These are phyloP conservation scores for Pavo muticus DNA, from an alignment of 2,113 vertebrate species.

Conservation along the genomic window DNA sequence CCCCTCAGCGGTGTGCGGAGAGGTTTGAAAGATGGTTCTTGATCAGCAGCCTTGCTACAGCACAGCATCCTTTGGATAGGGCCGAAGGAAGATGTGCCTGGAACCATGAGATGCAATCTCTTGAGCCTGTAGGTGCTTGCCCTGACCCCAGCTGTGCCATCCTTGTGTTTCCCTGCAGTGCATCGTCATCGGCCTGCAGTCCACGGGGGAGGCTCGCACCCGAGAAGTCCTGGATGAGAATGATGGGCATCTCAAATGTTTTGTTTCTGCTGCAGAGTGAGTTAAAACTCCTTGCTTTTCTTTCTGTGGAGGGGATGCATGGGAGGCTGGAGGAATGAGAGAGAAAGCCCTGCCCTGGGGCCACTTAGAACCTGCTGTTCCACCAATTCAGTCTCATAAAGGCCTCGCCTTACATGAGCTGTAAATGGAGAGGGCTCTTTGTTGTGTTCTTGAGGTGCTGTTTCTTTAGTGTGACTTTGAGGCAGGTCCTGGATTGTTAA, in stretches of 20 bases:
- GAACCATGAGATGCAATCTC: neutral
- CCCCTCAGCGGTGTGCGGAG: neutral
- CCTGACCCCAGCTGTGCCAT: neutral
- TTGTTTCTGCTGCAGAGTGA: conserved; percentile 92
- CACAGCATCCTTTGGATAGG: neutral
- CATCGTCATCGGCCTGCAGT: conserved; percentile 96
- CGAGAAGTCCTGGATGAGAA: conserved; percentile 95
- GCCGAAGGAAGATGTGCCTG: neutral
- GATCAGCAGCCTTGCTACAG: neutral
- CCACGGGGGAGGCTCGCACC: conserved; percentile 95
- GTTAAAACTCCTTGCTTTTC: neutral
- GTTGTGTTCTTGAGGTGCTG: neutral
- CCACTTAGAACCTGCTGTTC: accelerated
- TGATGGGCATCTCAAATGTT: conserved; percentile 92
- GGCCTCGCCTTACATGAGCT: accelerated
- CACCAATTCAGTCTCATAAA: neutral
- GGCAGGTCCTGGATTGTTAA: neutral
- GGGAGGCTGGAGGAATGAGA: neutral
- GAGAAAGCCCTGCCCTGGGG: neutral
- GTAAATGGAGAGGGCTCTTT: neutral
- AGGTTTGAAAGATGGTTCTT: neutral
- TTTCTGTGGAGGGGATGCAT: neutral
- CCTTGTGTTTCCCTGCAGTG: conserved; percentile 77
- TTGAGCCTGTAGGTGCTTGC: neutral
- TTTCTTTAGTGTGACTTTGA: neutral